Percentiles rank a stretch among this genome's conserved stretches.
phyloP scores from a whole-genome alignment of 2,797 vertebrate species.

The Pangasius krempfi region DNA sequence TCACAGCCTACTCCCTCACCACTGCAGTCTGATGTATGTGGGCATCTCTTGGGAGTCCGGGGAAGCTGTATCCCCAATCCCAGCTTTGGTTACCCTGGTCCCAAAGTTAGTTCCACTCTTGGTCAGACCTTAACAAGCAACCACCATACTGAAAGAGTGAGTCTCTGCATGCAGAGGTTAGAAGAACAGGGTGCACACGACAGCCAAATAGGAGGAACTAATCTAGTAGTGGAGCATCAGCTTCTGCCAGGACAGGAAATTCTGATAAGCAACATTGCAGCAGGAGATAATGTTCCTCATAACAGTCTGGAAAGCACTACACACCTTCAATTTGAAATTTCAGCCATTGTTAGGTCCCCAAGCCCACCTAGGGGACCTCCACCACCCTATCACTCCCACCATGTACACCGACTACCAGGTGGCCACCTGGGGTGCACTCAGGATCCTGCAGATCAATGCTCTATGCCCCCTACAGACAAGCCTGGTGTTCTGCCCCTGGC shows the following conservation, averaged over 20 bases:
- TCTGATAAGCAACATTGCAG: slow-evolving; percentile 57
- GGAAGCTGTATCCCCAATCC: slow-evolving; percentile 85
- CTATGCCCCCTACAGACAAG: slow-evolving; percentile 60
- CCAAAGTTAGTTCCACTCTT: slow-evolving; percentile 66
- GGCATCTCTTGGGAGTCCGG: slow-evolving; percentile 90
- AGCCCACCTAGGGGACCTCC: slow-evolving; percentile 81
- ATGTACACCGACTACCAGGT: slow-evolving; percentile 62
- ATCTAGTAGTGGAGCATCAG: slow-evolving; percentile 87
- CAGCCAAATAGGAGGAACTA: slow-evolving; percentile 72
- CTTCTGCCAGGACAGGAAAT: slow-evolving; percentile 64
- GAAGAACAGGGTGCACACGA: slow-evolving; percentile 78
- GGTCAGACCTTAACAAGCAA: slow-evolving; percentile 64
- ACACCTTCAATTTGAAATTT: slow-evolving; percentile 56
- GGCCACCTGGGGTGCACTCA: slow-evolving; percentile 52
- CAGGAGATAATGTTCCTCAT: slow-evolving; percentile 68
- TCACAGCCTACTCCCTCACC: slow-evolving; percentile 78
- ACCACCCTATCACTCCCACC: slow-evolving; percentile 88
- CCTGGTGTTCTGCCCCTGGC: slow-evolving; percentile 66
- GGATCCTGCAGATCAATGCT: slow-evolving; percentile 28
- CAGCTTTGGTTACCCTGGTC: slow-evolving; percentile 56
- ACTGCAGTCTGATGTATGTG: slow-evolving; percentile 87
- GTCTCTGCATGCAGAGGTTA: slow-evolving; percentile 78
- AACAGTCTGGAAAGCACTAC: slow-evolving; percentile 68
- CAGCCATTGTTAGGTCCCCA: slow-evolving; percentile 60
- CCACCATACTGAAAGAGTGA: slow-evolving; percentile 60